Evolutionary conservation across 2,888 invertebrate species (phyloP).

Genomic region (Oscheius myriophilus): DNA sequence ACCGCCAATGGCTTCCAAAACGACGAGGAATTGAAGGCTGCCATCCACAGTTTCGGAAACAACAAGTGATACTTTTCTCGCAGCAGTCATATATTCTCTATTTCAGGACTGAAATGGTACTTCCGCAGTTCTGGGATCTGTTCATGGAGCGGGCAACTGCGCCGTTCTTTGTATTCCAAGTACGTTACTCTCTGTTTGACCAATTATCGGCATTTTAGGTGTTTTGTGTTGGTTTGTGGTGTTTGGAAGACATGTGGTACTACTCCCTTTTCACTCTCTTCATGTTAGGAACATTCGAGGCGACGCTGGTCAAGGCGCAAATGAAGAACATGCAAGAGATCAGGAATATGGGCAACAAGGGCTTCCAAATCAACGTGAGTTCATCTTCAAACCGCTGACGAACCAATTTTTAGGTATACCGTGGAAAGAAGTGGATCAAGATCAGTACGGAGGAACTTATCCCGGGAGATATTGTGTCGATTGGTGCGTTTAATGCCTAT

Average conservation of each 20-base stretch:
- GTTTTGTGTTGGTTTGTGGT: constrained; percentile 98
- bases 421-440: constrained; percentile 64
- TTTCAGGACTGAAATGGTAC: constrained; percentile 83
- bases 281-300: constrained; percentile 80
- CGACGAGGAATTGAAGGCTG: constrained; percentile 81
- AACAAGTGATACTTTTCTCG: constrained; percentile 78
- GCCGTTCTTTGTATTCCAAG: constrained; percentile 98
- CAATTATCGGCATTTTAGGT: constrained; percentile 74
- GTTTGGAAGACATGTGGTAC: constrained; percentile 83
- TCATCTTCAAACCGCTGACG: neutral
- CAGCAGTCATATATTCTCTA: too few relatives aligned
- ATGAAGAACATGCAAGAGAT: constrained; percentile 97
- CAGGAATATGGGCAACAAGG: constrained; percentile 98
- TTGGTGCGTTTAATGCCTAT: constrained; percentile 72
- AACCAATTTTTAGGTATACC: constrained; percentile 57
- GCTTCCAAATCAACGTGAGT: constrained; percentile 82
- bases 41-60: constrained; percentile 85
- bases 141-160: constrained; percentile 97
- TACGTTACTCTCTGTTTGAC: constrained; percentile 23
- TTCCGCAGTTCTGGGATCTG: constrained; percentile 94
- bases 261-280: constrained; percentile 69
- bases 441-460: constrained; percentile 82
- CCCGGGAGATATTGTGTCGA: constrained; percentile 95
- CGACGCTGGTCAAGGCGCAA: constrained; percentile 97
- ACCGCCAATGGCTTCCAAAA: constrained; percentile 88